These are phyloP conservation scores for Andrena hattorfiana DNA, from an alignment of 2,888 invertebrate species.

Conservation along the genomic window DNA sequence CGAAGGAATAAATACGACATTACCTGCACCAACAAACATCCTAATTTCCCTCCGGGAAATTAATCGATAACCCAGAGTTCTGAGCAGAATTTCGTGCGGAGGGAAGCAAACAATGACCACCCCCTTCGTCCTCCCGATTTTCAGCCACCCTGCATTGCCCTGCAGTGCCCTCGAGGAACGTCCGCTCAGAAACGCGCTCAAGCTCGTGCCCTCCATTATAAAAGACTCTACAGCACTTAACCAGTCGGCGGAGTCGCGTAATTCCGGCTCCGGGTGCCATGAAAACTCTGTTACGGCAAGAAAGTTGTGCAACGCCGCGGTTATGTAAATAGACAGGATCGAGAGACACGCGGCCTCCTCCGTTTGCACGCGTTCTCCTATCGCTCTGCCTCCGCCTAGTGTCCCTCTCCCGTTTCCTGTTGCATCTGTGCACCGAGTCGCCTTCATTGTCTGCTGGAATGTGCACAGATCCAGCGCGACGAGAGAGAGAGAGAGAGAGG, in stretches of 20 bases:
- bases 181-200: neutral
- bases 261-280: constrained; percentile 71
- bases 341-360: constrained; percentile 18
- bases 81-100: constrained; percentile 3
- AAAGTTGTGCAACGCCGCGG: constrained; percentile 74
- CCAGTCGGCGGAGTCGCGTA: constrained; percentile 56
- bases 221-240: constrained; percentile 65
- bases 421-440: neutral
- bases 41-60: constrained; percentile 12
- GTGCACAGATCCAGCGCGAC: neutral
- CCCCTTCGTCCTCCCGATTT: neutral
- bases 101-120: constrained; percentile 10
- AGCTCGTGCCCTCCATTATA: constrained; percentile 58
- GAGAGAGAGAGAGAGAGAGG: neutral
- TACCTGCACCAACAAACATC: neutral
- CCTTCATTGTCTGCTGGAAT: constrained; percentile 9
- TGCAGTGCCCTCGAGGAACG: neutral
- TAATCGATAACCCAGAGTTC: neutral
- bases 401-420: neutral
- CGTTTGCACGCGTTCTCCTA: neutral
- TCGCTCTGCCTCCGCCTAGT: neutral
- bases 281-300: constrained; percentile 76
- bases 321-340: constrained; percentile 72
- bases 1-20: neutral
- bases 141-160: neutral